Evolutionary conservation across 2,888 invertebrate genomes (phyloP).

Genomic region (Aethes cnicana): DNA sequence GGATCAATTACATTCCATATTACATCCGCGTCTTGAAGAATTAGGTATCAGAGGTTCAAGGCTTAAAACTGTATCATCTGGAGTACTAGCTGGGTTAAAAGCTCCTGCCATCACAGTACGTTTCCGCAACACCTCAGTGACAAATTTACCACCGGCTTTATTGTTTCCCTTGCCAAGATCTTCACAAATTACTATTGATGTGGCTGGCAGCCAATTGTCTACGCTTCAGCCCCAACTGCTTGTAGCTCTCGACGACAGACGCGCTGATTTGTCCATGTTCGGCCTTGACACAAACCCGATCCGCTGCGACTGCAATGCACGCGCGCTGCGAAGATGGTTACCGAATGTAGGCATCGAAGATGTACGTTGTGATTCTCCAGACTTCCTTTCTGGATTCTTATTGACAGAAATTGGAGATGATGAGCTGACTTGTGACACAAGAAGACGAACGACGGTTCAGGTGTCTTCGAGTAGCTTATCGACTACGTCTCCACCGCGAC

Average conservation of each 20-base stretch:
- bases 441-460: slow-evolving; percentile 76
- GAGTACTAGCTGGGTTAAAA: slow-evolving; percentile 91
- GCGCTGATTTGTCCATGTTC: slow-evolving; percentile 87
- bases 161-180: slow-evolving; percentile 94
- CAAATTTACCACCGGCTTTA: slow-evolving; percentile 89
- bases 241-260: slow-evolving; percentile 90
- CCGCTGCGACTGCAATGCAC: slow-evolving; percentile 91
- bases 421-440: slow-evolving; percentile 89
- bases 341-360: slow-evolving; percentile 84
- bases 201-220: slow-evolving; percentile 89
- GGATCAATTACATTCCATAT: slow-evolving; percentile 89
- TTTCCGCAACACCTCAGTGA: slow-evolving; percentile 90
- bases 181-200: slow-evolving; percentile 89
- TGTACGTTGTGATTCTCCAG: slow-evolving; percentile 86
- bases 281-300: slow-evolving; percentile 92
- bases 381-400: slow-evolving; percentile 85
- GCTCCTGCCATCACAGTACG: slow-evolving; percentile 87
- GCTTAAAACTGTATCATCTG: slow-evolving; percentile 89
- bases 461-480: slow-evolving; percentile 66
- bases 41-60: slow-evolving; percentile 89
- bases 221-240: slow-evolving; percentile 90
- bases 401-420: slow-evolving; percentile 90
- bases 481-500: slow-evolving; percentile 72
- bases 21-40: slow-evolving; percentile 89
- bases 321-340: slow-evolving; percentile 90